phyloP scores from a whole-genome alignment of 2,888 invertebrate species.

The Lepidocyrtoides sp. region DNA sequence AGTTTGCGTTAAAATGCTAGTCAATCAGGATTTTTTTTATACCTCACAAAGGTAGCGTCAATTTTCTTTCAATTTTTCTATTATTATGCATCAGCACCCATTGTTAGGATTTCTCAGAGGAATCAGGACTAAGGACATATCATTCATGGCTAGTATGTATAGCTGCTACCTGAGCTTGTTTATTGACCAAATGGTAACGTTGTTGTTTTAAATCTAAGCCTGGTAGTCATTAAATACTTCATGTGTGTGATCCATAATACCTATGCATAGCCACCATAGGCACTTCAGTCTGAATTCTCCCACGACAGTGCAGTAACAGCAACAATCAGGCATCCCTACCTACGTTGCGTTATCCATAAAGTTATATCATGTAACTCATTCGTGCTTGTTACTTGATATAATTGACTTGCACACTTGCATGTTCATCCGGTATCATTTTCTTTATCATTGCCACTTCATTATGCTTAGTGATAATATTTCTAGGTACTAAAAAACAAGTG shows the following conservation, averaged over 20 bases:
- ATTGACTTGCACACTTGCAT: slow-evolving; percentile 25
- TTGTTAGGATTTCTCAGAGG: slow-evolving; percentile 70
- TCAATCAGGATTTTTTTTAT: neutral
- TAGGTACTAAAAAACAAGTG: neutral
- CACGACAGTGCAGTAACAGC: neutral
- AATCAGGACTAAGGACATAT: slow-evolving; percentile 76
- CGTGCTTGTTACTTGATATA: neutral
- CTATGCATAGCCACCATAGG: neutral
- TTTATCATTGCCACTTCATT: slow-evolving; percentile 1
- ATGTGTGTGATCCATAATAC: neutral
- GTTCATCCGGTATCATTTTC: slow-evolving; percentile 47
- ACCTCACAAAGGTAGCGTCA: neutral
- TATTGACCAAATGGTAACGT: neutral
- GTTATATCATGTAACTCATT: neutral
- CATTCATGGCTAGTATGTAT: neutral
- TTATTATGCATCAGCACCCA: slow-evolving; percentile 7
- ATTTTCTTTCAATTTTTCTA: neutral
- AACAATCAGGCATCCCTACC: neutral
- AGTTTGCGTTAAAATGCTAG: neutral
- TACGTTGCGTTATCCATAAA: neutral
- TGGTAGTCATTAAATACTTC: too few relatives aligned
- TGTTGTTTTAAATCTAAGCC: too few relatives aligned
- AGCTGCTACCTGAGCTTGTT: neutral
- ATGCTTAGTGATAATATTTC: neutral
- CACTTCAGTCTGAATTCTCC: neutral